Evolutionary conservation across 2,888 invertebrate species (phyloP), one percentile per base, ranked within the genome.

Genomic region (Mamestra brassicae): DNA sequence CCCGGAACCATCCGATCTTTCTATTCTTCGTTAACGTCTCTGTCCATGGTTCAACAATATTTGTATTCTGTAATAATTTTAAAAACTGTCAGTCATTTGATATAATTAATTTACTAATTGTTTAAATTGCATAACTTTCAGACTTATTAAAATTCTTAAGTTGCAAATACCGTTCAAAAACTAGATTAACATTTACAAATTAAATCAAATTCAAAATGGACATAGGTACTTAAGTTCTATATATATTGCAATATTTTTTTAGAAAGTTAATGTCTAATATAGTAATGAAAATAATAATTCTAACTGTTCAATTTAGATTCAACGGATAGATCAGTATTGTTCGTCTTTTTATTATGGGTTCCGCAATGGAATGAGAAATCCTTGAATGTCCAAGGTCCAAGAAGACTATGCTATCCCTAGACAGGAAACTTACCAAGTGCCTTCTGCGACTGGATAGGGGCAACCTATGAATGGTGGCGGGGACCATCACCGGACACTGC

Each of bases 251-350:
- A 67, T 2, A 52, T 45, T 52, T 38, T 4, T 67, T 76, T 73
- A 69, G 79, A 83, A 80, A 78, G 83, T 66, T 13, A 42, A 15
- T 26, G 11, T 50, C 15, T 11, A 68, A 57, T 75, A 66, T 38
- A 60, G 55, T 2, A 60, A 60, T 36, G 34, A n/a, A 45, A 50
- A 42, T 3, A 36, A 47, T 15, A 58, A 58, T 11, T n/a, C 7
- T 47, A 36, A n/a, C 3, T 38, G 34, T 69, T 76, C 76, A 62
- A 81, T 79, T 79, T 47, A 57, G 76, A 69, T 60, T 10, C 2
- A 36, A 52, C n/a, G 0, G 38, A 65, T 61, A 65, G 50, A 68
- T 45, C 64, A 0, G 26, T 81, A 64, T 17, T 13, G 64, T 36
- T 26, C 76, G 17, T 4, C 0, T 15, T 62, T 78, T 80, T 17